Evolutionary conservation across 2,888 invertebrate species (phyloP).

Genomic region (Heliconius cydno): DNA sequence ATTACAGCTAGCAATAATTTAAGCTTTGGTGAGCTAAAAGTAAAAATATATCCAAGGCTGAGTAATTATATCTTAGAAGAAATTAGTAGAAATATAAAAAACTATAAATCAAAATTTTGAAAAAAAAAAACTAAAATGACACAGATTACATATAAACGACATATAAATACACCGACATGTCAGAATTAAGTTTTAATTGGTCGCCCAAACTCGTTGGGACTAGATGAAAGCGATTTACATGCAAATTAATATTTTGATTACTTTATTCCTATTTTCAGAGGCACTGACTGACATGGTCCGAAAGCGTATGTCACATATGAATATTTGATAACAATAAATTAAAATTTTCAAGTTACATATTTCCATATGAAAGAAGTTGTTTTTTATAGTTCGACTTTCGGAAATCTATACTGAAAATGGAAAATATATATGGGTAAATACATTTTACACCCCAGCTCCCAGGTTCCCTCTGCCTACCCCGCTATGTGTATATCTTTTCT

Average conservation of each 20-base stretch:
- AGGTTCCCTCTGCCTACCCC: too few species aligned
- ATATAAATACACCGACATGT: constrained; percentile 20
- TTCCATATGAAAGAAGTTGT: too few species aligned
- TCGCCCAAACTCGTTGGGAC: constrained; percentile 23
- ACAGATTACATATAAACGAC: neutral
- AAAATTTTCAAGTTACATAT: neutral
- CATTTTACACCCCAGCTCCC: too few species aligned
- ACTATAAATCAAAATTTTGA: neutral
- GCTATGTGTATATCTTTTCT: too few species aligned
- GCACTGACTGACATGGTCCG: constrained; percentile 4
- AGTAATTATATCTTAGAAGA: too few species aligned
- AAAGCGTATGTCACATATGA: constrained; percentile 23
- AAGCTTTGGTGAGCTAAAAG: too few species aligned
- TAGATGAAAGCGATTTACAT: constrained; percentile 37
- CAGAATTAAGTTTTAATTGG: constrained; percentile 31
- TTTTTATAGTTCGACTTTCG: too few species aligned
- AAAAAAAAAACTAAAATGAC: neutral
- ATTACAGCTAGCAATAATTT: too few species aligned
- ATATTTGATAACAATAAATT: constrained; percentile 23
- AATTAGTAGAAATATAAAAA: too few species aligned
- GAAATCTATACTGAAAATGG: too few species aligned
- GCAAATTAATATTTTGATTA: constrained; percentile 36
- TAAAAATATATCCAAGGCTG: too few species aligned
- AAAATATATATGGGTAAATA: too few species aligned
- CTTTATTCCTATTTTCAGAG: constrained; percentile 37